Base-by-base conservation (phyloP, 2,113 vertebrate species). In the Orycteropus afer region DNA sequence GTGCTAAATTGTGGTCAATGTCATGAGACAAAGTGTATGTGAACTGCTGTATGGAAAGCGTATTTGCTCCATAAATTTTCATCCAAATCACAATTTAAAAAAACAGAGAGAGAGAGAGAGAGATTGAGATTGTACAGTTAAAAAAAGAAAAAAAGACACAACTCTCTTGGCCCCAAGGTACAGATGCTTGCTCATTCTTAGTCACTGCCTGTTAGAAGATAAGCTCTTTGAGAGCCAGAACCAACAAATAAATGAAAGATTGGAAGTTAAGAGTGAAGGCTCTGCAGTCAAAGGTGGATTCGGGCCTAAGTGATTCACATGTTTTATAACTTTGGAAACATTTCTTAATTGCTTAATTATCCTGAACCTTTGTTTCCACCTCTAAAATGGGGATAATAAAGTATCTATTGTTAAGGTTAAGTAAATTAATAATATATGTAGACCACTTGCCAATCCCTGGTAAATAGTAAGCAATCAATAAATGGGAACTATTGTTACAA, bases 301-400 rank as follows among this genome's bases (percentile, higher is more conserved):
- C 61, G 40, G 47, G 78, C 2, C 76, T 84, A 29, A 45, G 51
- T 15, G 93, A 67, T 29, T 92, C 71, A 83, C 71, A 86, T 83
- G 49, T 40, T 77, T 7, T 34, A 17, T 59, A 80, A n/a, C 10
- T 27, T 85, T 40, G 40, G 79, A 78, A 69, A 86, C 49, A 85
- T 42, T 91, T 76, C 80, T 89, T 90, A 80, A 82, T 93, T 82
- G 92, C 12, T 88, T 93, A 81, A 63, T 69, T 76, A 82, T 71
- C 49, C 61, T 96, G 71, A 95, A 89, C 63, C 69, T 90, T 71
- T 47, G 40, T 93, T 89, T 93, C 67, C 11, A n/a, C 22, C 18
- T 86, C 74, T 84, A 94, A 95, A 91, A 81, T 84, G 65, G 80
- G 85, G 51, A 81, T 81, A 90, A 92, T 85, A 63, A 93, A 69